These are phyloP conservation scores for Apocheima hispidaria DNA, from an alignment of 2,888 invertebrate genomes.

Conservation along the genomic window DNA sequence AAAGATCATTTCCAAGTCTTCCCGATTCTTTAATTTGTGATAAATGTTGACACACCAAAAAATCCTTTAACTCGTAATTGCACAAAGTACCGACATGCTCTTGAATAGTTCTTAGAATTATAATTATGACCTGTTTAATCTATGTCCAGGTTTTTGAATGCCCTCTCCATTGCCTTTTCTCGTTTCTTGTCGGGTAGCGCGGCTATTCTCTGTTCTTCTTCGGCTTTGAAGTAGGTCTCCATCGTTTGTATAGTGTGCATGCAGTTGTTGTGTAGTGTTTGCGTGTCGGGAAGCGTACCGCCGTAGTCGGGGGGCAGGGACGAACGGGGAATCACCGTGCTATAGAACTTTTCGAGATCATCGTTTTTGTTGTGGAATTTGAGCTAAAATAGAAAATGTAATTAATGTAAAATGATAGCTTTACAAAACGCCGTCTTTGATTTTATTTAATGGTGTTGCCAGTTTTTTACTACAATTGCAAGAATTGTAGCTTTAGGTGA, in stretches of 20 bases:
- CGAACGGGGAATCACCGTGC: slow-evolving; percentile 83
- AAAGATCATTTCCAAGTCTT: slow-evolving; percentile 13
- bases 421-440: no score
- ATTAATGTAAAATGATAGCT: no score
- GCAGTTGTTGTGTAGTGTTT: slow-evolving; percentile 75
- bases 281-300: slow-evolving; percentile 84
- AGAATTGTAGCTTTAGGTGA: no score
- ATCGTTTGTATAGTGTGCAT: slow-evolving; percentile 67
- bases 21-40: slow-evolving; percentile 15
- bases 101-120: neutral
- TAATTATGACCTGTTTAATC: slow-evolving; percentile 85
- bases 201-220: slow-evolving; percentile 73
- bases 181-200: slow-evolving; percentile 76
- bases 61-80: slow-evolving; percentile 7
- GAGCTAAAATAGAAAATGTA: slow-evolving; percentile 78
- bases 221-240: slow-evolving; percentile 73
- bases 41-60: slow-evolving; percentile 22
- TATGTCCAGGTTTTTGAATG: slow-evolving; percentile 90
- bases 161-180: slow-evolving; percentile 87
- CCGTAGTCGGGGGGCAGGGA: slow-evolving; percentile 87
- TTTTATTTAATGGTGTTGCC: no score
- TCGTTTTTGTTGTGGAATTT: slow-evolving; percentile 86
- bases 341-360: slow-evolving; percentile 84
- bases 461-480: no score
- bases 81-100: slow-evolving; percentile 8